These are phyloP conservation scores for Drosophila setifemur DNA, from an alignment of 1,140 invertebrate genomes.

Conservation along the genomic window DNA sequence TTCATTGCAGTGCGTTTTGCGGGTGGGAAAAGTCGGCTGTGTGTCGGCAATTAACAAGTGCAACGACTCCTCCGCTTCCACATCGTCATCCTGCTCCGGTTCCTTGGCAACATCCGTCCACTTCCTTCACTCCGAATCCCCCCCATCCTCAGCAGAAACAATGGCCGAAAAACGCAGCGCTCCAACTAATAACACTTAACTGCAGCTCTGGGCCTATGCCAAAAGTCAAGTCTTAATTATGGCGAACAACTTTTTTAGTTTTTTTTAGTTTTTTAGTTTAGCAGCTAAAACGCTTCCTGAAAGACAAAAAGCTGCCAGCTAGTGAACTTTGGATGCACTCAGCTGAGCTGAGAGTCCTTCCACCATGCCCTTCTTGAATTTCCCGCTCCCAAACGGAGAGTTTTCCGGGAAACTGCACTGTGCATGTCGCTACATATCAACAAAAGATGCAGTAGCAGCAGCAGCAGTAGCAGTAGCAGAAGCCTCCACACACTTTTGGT, in stretches of 20 bases:
- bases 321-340: conserved; percentile 51
- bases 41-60: conserved; percentile 53
- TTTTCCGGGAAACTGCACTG: conserved; percentile 25
- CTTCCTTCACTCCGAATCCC: not conserved
- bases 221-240: conserved; percentile 70
- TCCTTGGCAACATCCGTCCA: conserved; percentile 51
- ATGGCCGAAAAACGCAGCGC: conserved; percentile 43
- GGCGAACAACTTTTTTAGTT: conserved; percentile 62
- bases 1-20: conserved; percentile 34
- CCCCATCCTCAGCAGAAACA: conserved; percentile 14
- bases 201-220: conserved; percentile 20
- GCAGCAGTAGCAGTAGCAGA: conserved; percentile 7
- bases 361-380: not conserved
- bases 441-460: conserved; percentile 65
- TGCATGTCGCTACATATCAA: conserved; percentile 74
- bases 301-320: conserved; percentile 65
- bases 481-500: conserved; percentile 31
- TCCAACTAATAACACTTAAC: conserved; percentile 74
- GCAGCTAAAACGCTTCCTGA: conserved; percentile 61
- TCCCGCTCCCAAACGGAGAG: not conserved
- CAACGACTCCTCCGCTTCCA: conserved; percentile 34
- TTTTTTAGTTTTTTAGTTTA: conserved; percentile 46
- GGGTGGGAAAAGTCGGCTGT: conserved; percentile 21
- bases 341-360: not conserved
- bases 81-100: conserved; percentile 18